These are phyloP conservation scores for Rhyzopertha dominica DNA, from an alignment of 1,140 invertebrate species.

Conservation along the genomic window DNA sequence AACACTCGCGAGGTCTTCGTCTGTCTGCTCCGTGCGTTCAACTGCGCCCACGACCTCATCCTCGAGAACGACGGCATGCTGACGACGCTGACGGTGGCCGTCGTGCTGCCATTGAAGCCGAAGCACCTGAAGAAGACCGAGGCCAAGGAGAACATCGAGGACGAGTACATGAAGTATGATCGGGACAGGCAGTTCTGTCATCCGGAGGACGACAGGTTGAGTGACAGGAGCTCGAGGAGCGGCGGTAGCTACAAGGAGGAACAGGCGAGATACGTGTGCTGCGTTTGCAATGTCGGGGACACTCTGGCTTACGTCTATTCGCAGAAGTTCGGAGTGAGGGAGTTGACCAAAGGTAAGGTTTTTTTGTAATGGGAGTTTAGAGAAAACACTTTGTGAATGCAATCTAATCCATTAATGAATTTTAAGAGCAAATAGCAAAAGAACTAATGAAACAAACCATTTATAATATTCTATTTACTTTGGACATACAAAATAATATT, in stretches of 20 bases:
- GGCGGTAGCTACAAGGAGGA: slow-evolving; percentile 10
- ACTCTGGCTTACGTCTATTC: slow-evolving; percentile 86
- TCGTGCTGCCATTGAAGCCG: slow-evolving; percentile 60
- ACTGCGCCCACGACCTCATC: slow-evolving; percentile 83
- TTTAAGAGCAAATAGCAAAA: no score
- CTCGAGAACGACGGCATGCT: slow-evolving; percentile 80
- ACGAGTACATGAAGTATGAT: slow-evolving; percentile 13
- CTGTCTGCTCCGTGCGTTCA: slow-evolving; percentile 74
- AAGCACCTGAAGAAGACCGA: slow-evolving; percentile 11
- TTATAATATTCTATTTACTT: no score
- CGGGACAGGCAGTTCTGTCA: neutral
- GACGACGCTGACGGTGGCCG: slow-evolving; percentile 79
- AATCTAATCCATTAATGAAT: no score
- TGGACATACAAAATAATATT: no score
- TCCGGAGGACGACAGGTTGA: neutral
- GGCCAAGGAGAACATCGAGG: slow-evolving; percentile 11
- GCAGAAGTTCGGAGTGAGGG: slow-evolving; percentile 65
- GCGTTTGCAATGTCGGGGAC: slow-evolving; percentile 89
- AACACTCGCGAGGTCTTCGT: slow-evolving; percentile 60
- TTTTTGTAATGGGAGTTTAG: no score
- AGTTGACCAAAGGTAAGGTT: slow-evolving; percentile 60
- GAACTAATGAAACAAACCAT: no score
- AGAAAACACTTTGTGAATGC: no score
- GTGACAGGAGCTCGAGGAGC: neutral
- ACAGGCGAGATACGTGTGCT: slow-evolving; percentile 66